Evolutionary conservation across 1,140 invertebrate genomes (phyloP).

Genomic region (Drosophila kikkawai): DNA sequence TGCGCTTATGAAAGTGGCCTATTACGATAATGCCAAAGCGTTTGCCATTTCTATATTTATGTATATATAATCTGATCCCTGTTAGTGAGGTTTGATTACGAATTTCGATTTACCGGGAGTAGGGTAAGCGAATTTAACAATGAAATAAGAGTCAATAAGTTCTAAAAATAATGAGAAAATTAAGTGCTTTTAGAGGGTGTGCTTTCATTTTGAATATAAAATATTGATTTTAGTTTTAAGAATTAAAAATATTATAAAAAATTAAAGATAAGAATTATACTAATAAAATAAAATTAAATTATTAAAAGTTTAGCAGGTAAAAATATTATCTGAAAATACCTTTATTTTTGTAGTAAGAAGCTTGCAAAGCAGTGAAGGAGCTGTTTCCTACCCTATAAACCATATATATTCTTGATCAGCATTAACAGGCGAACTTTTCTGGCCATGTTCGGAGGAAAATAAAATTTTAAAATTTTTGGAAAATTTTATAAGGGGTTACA

Average conservation of each 20-base stretch:
- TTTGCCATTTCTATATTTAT: background rate
- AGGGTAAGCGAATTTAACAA: background rate
- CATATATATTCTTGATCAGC: no score
- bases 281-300: background rate
- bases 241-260: background rate
- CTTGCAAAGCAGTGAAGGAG: no score
- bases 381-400: no score
- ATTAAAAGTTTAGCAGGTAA: background rate
- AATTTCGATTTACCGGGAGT: background rate
- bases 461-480: no score
- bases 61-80: constrained; percentile 14
- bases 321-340: background rate
- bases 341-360: no score
- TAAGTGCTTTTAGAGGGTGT: background rate
- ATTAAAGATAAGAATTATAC: background rate
- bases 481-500: no score
- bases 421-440: no score
- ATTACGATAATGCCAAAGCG: constrained; percentile 6
- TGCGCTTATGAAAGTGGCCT: constrained; percentile 27
- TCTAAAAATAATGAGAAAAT: background rate
- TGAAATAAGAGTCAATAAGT: background rate
- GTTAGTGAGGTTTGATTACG: background rate
- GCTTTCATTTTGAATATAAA: background rate
- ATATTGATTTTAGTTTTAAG: background rate
- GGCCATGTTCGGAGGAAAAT: no score